Conservation (phyloP, 1,140 invertebrate species). For the Aphaenogaster rudis region DNA sequence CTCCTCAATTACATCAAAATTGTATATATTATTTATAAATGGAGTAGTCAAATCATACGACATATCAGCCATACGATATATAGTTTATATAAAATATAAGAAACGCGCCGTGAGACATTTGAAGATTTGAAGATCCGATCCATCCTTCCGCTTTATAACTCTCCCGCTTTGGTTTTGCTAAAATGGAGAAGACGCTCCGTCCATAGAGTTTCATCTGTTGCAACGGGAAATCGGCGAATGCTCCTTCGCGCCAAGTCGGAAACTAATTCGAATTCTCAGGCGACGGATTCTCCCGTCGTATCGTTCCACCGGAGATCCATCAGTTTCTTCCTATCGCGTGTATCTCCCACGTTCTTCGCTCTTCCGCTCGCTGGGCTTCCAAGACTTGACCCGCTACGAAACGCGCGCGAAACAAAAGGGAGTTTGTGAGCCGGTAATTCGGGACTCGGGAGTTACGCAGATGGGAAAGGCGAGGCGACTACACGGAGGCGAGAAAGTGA, state of each 20-base stretch:
- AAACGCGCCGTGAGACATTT: not conserved
- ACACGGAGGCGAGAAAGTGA: slow-evolving; percentile 1
- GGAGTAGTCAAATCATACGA: not conserved
- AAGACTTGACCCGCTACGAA: slow-evolving; percentile 33
- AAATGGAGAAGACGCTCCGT: not conserved
- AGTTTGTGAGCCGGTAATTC: slow-evolving; percentile 23
- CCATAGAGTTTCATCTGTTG: slow-evolving; percentile 9
- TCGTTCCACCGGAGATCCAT: slow-evolving; percentile 33
- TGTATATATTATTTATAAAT: not conserved
- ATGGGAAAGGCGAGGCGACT: slow-evolving; percentile 11
- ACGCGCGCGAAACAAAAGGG: slow-evolving; percentile 19
- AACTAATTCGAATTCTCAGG: slow-evolving; percentile 59
- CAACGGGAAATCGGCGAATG: slow-evolving; percentile 23
- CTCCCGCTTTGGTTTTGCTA: slow-evolving; percentile 6
- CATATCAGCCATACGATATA: not conserved
- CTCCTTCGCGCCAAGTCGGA: slow-evolving; percentile 25
- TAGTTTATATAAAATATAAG: not conserved
- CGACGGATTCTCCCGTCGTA: slow-evolving; percentile 27
- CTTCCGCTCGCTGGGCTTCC: not conserved
- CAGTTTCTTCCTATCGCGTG: slow-evolving; percentile 35
- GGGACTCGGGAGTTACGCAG: slow-evolving; percentile 30
- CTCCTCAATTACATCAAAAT: not conserved
- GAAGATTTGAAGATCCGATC: slow-evolving; percentile 21
- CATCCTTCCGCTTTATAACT: slow-evolving; percentile 31
- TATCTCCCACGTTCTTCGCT: not conserved